A percentile compares a stretch with the other conserved stretches of the same genome.
These are phyloP conservation scores for Aspidiotus rigidus DNA, from an alignment of 2,888 invertebrate genomes.

Conservation along the genomic window DNA sequence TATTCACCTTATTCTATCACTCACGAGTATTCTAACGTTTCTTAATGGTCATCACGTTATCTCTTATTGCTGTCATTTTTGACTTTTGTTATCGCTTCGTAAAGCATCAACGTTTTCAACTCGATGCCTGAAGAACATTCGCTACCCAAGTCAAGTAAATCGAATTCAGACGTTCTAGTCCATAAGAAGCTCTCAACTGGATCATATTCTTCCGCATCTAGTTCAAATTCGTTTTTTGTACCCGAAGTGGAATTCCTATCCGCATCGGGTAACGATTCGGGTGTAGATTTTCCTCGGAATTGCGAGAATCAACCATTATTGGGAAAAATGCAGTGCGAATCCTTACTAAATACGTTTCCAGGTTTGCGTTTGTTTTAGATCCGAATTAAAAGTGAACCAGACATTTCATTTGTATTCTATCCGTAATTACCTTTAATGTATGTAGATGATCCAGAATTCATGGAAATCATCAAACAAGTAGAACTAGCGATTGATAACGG, in stretches of 20 bases:
- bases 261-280: conserved; percentile 48
- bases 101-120: conserved; percentile 12
- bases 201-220: conserved; percentile 39
- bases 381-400: background rate
- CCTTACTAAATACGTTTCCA: conserved; percentile 75
- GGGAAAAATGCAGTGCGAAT: conserved; percentile 64
- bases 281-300: conserved; percentile 75
- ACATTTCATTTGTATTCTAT: conserved; percentile 3
- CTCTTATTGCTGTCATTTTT: no score
- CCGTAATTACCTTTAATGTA: conserved; percentile 37
- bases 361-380: conserved; percentile 48
- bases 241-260: conserved; percentile 68
- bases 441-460: conserved; percentile 87
- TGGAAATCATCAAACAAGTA: conserved; percentile 76
- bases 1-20: no score
- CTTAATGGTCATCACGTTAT: no score
- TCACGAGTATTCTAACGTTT: no score
- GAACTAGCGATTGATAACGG: conserved; percentile 91
- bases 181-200: conserved; percentile 39
- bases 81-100: no score
- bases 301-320: conserved; percentile 91
- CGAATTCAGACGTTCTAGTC: conserved; percentile 36
- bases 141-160: conserved; percentile 36
- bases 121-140: conserved; percentile 41
- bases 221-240: conserved; percentile 64